Percentiles rank a stretch among this genome's conserved stretches.
Conservation (phyloP, 2,797 vertebrate species). For the Hypotaenidia okinawae region DNA sequence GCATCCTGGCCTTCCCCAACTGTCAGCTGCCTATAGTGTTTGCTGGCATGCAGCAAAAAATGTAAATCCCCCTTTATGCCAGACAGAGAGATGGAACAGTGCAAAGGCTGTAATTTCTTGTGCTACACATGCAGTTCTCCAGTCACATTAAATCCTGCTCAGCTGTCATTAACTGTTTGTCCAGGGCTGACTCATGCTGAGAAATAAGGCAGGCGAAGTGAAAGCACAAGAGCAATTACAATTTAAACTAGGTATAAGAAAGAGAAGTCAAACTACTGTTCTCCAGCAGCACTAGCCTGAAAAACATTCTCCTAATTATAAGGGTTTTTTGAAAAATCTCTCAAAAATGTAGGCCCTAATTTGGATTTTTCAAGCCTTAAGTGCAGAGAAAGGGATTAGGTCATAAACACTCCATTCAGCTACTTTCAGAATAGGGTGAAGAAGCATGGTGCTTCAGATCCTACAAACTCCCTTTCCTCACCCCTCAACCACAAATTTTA, state of each 20-base stretch:
- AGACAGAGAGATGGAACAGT: neutral
- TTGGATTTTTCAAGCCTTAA: neutral
- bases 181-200: neutral
- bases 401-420: neutral
- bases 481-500: neutral
- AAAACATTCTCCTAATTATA: neutral
- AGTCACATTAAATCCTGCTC: conserved; percentile 30
- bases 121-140: neutral
- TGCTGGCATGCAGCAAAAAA: neutral
- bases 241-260: neutral
- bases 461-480: neutral
- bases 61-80: neutral
- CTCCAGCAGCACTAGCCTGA: neutral
- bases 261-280: neutral
- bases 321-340: neutral
- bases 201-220: conserved; percentile 4
- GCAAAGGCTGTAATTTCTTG: conserved; percentile 27
- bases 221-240: neutral
- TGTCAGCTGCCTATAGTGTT: neutral
- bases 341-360: neutral
- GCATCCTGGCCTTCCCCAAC: neutral
- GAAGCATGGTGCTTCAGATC: neutral
- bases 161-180: conserved; percentile 29
- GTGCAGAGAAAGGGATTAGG: neutral
- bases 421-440: neutral